Evolutionary conservation across 37 sponge, comb jelly and placozoan species (phyloP).

Genomic region (Eunapius fragilis): DNA sequence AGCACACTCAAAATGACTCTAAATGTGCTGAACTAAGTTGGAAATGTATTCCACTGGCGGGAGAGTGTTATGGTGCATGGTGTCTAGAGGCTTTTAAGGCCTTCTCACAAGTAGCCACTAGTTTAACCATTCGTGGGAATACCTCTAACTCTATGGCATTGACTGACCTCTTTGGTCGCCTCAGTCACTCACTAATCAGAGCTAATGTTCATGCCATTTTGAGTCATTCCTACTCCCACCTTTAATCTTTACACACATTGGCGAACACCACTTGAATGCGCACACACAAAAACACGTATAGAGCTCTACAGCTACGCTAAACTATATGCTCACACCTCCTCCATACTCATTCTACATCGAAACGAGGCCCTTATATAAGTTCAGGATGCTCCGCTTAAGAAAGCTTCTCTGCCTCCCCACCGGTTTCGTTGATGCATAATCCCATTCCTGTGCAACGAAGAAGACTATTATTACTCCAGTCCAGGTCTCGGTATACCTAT

Average conservation of each 20-base stretch:
- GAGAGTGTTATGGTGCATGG: not conserved
- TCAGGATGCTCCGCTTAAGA: not conserved
- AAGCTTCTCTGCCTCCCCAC: not conserved
- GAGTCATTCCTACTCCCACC: not conserved
- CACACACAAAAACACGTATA: not conserved
- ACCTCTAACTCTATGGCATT: not conserved
- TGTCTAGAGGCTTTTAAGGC: not conserved
- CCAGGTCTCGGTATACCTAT: not conserved
- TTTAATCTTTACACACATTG: not conserved
- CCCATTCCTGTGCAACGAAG: not conserved
- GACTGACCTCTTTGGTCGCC: not conserved
- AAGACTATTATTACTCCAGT: not conserved
- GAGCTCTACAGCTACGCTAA: not conserved
- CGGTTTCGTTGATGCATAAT: not conserved
- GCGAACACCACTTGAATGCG: not conserved
- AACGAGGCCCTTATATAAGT: not conserved
- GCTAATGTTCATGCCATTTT: not conserved
- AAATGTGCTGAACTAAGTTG: not conserved
- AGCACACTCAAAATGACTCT: not conserved
- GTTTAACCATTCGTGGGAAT: not conserved
- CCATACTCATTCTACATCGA: not conserved
- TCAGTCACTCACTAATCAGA: not conserved
- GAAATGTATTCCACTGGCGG: not conserved
- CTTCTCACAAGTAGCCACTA: not conserved
- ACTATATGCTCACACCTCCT: not conserved